Conservation (phyloP, 2,113 vertebrate species). For the Equus quagga region DNA sequence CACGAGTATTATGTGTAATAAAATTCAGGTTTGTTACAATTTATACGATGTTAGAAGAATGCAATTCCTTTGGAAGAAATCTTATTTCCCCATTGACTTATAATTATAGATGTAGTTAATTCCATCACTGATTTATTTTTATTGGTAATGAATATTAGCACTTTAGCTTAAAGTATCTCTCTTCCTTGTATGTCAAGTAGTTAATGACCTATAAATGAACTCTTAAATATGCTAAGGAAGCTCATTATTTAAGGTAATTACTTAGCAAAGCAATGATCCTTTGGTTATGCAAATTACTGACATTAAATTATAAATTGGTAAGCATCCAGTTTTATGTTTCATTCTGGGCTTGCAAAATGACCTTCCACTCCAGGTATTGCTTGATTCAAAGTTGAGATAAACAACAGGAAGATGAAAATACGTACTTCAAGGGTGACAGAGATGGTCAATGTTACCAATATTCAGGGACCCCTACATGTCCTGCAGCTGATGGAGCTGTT, state of each 20-base stretch:
- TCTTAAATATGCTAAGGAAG: conserved; percentile 59
- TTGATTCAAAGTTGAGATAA: conserved; percentile 10
- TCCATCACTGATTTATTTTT: conserved; percentile 65
- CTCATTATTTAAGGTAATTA: conserved; percentile 73
- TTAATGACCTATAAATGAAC: conserved; percentile 71
- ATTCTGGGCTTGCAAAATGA: conserved; percentile 1
- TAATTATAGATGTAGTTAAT: conserved; percentile 58
- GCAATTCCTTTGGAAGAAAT: conserved; percentile 3
- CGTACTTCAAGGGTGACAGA: not conserved
- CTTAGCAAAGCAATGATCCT: conserved; percentile 67
- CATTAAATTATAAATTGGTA: conserved; percentile 52
- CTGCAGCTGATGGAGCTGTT: not conserved
- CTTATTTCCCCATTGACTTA: conserved; percentile 34
- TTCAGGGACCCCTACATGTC: not conserved
- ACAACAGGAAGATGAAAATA: not conserved
- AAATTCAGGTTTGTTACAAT: conserved; percentile 40
- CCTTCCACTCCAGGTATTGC: conserved; percentile 20
- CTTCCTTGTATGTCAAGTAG: conserved; percentile 50
- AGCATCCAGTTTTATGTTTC: conserved; percentile 19
- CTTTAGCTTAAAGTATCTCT: conserved; percentile 37
- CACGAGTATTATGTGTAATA: conserved; percentile 10
- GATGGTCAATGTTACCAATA: not conserved
- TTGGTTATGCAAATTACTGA: conserved; percentile 48
- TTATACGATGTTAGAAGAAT: conserved; percentile 35
- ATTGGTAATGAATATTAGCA: conserved; percentile 58